Base-by-base conservation (phyloP, 2,113 vertebrate species). In the Daubentonia madagascariensis region DNA sequence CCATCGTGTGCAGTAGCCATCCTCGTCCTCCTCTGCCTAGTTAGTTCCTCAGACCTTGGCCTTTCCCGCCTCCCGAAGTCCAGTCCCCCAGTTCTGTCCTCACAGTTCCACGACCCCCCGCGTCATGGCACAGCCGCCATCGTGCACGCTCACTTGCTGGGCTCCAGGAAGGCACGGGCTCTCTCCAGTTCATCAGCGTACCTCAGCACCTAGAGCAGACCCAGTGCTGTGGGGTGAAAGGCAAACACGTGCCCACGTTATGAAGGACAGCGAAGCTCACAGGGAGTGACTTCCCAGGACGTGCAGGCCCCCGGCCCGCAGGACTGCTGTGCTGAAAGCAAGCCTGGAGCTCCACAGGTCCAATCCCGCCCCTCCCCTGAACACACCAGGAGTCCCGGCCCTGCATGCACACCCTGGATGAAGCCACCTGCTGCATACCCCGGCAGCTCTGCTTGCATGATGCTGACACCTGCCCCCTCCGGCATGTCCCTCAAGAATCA, bases 341-440 rank as follows among this genome's bases (percentile, higher is more conserved):
- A 16, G 5, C 25, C 43, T 75, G 40, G 20, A 63, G 54, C 18
- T 20, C 57, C 10, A 8, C 8, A 63, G n/a, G 23, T 22, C 61
- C 35, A 30, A n/a, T 50, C 35, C 48, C n/a, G 40, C 17, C 18
- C 4, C 65, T 63, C 68, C 7, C 17, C 4, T 2, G 1, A 25
- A 59, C 4, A 43, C 12, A 7, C 12, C 8, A 4, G 79, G 37
- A 81, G 32, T 6, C 23, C 61, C 35, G 1, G 63, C 73, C 54
- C 61, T 2, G 20, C 0, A 1, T 52, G 2, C 13, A 12, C 22
- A 0, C 14, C 43, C 30, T 59, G 52, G 59, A 18, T 22, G 16
- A 50, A 43, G 88, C 30, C 30, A 14, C 25, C 67, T 4, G 8
- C 12, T 9, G 9, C 50, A 50, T 0, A 0, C 10, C 11, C 22